Conservation (phyloP, 2,113 vertebrate genomes). For the Leptocoma aspasia region DNA sequence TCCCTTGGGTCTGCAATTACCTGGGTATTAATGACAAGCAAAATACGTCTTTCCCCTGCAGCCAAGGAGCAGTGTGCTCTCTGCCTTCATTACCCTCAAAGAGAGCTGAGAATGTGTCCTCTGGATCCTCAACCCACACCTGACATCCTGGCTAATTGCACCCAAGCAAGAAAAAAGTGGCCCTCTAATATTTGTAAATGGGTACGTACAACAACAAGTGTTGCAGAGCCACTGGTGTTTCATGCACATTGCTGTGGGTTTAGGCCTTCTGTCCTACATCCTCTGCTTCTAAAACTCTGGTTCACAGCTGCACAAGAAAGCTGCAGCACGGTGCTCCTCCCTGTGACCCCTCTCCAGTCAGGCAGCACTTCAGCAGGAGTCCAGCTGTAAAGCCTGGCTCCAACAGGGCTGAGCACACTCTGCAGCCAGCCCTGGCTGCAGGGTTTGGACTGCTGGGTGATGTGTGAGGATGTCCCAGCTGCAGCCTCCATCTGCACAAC, state of each 20-base stretch:
- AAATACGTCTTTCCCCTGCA: not conserved
- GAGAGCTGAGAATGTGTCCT: not conserved
- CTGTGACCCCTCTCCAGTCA: not conserved
- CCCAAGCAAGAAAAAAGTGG: not conserved
- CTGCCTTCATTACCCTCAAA: not conserved
- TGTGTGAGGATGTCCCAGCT: not conserved
- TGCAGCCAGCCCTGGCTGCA: not conserved
- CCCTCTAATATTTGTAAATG: not conserved
- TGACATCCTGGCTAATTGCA: conserved; percentile 2
- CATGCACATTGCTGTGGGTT: not conserved
- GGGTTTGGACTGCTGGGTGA: not conserved
- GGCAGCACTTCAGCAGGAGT: not conserved
- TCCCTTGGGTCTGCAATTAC: conserved; percentile 18
- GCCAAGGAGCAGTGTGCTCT: not conserved
- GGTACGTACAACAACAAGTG: not conserved
- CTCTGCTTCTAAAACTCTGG: not conserved
- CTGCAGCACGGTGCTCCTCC: fast-evolving
- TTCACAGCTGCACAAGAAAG: not conserved
- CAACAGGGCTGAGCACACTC: not conserved
- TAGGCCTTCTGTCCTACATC: not conserved
- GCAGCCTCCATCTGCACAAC: not conserved
- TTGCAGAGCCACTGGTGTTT: not conserved
- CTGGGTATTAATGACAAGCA: not conserved
- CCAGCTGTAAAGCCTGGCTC: not conserved
- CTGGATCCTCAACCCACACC: not conserved